A percentile compares a stretch with the other conserved stretches of the same genome.
Conservation (phyloP, 2,113 vertebrate species). For the Sardina pilchardus region DNA sequence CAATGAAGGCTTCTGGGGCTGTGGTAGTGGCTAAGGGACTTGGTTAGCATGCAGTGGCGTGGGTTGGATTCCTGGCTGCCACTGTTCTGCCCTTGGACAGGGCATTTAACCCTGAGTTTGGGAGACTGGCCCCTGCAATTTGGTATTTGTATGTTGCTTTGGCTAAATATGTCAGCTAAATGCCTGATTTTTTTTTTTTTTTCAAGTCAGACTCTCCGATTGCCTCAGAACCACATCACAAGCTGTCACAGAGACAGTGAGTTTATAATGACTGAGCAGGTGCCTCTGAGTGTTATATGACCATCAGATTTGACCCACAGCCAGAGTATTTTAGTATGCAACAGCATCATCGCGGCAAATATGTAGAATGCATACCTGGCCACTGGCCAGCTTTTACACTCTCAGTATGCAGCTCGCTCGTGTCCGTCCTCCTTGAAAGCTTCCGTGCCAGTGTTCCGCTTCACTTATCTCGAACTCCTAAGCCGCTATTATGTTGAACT, state of each 20-base stretch:
- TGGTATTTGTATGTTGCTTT: too few relatives aligned
- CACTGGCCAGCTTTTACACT: neutral
- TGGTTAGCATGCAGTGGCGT: too few relatives aligned
- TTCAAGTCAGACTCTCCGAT: neutral
- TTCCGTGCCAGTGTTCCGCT: neutral
- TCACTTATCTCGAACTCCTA: neutral
- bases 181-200: too few relatives aligned
- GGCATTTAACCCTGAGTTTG: too few relatives aligned
- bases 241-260: neutral
- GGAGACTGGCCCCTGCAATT: too few relatives aligned
- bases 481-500: too few relatives aligned
- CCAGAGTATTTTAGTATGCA: constrained; percentile 1
- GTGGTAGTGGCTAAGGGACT: too few relatives aligned
- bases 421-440: neutral
- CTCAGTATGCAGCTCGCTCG: neutral
- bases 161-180: too few relatives aligned
- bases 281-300: neutral
- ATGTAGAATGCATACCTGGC: neutral
- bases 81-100: too few relatives aligned
- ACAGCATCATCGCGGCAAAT: neutral
- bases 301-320: neutral
- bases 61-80: too few relatives aligned
- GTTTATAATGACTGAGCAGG: neutral
- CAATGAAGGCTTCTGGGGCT: too few relatives aligned
- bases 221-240: neutral